phyloP scores from a whole-genome alignment of 1,140 invertebrate genomes.

The Neelides sp. region DNA sequence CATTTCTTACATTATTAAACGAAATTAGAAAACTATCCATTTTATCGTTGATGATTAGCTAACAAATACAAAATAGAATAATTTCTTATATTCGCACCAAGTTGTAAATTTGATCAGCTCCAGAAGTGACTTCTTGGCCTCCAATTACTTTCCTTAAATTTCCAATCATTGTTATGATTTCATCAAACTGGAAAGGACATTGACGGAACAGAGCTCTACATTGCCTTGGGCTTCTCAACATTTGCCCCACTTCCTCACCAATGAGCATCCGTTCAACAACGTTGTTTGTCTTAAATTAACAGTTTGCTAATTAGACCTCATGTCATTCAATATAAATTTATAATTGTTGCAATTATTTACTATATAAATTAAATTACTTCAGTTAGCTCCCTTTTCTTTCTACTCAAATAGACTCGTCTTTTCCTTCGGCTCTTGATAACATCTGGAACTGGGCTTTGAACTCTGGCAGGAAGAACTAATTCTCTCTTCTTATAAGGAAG shows the following conservation, averaged over 20 bases:
- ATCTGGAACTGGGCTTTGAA: neutral
- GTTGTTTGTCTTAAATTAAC: constrained; percentile 9
- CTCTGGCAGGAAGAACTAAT: neutral
- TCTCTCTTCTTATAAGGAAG: neutral
- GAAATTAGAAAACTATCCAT: too few species aligned
- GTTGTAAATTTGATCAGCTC: too few species aligned
- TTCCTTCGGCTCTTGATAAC: neutral
- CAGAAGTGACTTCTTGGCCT: constrained; percentile 4
- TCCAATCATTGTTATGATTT: constrained; percentile 20
- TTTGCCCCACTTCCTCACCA: constrained; percentile 17
- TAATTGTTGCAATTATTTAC: neutral
- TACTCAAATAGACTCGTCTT: neutral
- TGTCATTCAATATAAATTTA: too few species aligned
- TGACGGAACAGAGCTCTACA: constrained; percentile 19
- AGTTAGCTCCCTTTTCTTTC: constrained; percentile 13
- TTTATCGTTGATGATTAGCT: too few species aligned
- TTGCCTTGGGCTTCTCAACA: constrained; percentile 16
- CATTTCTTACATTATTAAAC: too few species aligned
- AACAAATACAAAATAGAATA: too few species aligned
- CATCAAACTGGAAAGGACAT: constrained; percentile 19
- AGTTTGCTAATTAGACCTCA: too few species aligned
- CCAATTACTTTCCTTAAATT: constrained; percentile 18
- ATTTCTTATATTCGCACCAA: too few species aligned
- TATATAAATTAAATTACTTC: neutral
- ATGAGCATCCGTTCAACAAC: constrained; percentile 15